A percentile compares a stretch with the other conserved stretches of the same genome.
Evolutionary conservation across 2,888 invertebrate genomes (phyloP).

Genomic region (Hydroisotoma schaefferi): DNA sequence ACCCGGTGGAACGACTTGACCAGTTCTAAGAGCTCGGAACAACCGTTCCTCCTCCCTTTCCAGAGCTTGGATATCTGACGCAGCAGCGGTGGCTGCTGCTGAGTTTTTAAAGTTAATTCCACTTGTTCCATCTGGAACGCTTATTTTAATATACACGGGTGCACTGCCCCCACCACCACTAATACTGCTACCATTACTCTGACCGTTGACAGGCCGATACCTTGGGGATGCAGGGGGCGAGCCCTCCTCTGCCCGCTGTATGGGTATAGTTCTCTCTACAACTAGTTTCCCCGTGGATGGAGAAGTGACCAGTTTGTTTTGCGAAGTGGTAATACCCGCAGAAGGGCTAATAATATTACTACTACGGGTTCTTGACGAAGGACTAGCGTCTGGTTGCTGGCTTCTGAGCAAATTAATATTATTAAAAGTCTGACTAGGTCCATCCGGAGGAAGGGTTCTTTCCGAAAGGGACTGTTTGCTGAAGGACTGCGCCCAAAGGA

Average conservation of each 20-base stretch:
- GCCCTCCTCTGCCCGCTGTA: conserved; percentile 31
- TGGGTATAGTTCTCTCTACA: conserved; percentile 39
- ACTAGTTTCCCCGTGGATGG: conserved; percentile 7
- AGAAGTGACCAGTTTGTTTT: background rate
- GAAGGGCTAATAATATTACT: background rate
- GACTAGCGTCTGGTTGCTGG: background rate
- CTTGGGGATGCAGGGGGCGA: conserved; percentile 1
- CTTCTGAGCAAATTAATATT: conserved; percentile 1
- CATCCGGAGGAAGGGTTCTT: conserved; percentile 26
- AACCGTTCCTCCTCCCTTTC: conserved; percentile 77
- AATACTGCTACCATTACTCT: background rate
- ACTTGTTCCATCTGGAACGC: background rate
- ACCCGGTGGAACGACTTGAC: conserved; percentile 52
- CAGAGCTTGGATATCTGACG: conserved; percentile 58
- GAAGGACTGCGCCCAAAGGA: conserved; percentile 44
- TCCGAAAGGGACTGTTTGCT: conserved; percentile 34
- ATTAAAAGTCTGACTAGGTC: conserved; percentile 15
- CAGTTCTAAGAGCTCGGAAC: conserved; percentile 73
- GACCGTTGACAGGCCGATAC: background rate
- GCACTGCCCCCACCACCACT: background rate
- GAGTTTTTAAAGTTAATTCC: background rate
- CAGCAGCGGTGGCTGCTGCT: conserved; percentile 9
- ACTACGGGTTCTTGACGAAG: background rate
- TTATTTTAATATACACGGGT: background rate
- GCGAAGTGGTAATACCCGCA: background rate